Conservation (phyloP, 2,797 vertebrate species). For the Leptoclinus maculatus region DNA sequence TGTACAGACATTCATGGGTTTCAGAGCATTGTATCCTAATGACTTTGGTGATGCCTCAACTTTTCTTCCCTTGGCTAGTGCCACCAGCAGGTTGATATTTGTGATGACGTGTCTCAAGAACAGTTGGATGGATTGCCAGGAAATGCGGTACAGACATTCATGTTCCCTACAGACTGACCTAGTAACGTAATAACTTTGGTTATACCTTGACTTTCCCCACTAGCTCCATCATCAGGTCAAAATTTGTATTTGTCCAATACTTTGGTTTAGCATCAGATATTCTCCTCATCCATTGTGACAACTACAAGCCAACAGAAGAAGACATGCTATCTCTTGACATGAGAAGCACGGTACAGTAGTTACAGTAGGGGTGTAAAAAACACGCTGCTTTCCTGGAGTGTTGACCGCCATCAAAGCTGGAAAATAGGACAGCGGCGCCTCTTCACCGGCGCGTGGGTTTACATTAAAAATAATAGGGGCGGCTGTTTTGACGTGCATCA, state of each 20-base stretch:
- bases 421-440: slow-evolving; percentile 14
- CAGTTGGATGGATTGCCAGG: neutral
- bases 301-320: slow-evolving; percentile 23
- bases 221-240: neutral
- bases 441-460: slow-evolving; percentile 11
- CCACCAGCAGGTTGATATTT: neutral
- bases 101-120: neutral
- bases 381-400: neutral
- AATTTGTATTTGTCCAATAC: neutral
- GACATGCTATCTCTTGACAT: slow-evolving; percentile 4
- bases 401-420: slow-evolving; percentile 10
- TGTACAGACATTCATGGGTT: neutral
- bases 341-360: slow-evolving; percentile 3
- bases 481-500: slow-evolving; percentile 27
- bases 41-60: neutral
- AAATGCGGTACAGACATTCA: neutral
- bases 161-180: neutral
- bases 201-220: neutral
- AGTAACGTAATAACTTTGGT: neutral
- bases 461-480: slow-evolving; percentile 10
- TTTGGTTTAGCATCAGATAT: neutral
- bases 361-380: slow-evolving; percentile 9
- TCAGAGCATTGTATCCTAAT: neutral
- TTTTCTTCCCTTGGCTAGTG: neutral
- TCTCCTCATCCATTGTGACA: slow-evolving; percentile 28